These are phyloP conservation scores for Heterotilapia buettikoferi DNA, from an alignment of 2,113 vertebrate genomes.

Conservation along the genomic window DNA sequence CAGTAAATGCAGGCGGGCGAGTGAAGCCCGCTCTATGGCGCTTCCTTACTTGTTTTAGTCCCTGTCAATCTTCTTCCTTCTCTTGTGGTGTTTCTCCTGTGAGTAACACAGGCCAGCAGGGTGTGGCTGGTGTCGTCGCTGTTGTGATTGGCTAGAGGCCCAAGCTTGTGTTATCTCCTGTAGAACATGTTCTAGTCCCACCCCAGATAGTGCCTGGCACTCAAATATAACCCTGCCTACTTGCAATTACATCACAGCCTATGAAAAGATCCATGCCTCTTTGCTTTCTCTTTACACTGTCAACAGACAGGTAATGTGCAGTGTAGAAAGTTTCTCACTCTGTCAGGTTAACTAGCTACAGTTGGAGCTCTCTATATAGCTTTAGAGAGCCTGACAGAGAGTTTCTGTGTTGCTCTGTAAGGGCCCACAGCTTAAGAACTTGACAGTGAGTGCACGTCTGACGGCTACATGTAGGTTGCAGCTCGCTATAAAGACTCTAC, in stretches of 20 bases:
- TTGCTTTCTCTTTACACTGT: constrained; percentile 38
- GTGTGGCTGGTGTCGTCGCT: constrained; percentile 49
- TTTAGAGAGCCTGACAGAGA: background rate
- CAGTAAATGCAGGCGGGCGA: constrained; percentile 11
- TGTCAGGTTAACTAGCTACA: background rate
- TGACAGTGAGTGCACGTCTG: background rate
- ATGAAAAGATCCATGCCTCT: constrained; percentile 58
- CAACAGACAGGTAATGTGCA: constrained; percentile 54
- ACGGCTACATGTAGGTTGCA: background rate
- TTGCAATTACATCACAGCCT: constrained; percentile 69
- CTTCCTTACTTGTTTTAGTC: constrained; percentile 1
- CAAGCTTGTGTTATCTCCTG: constrained; percentile 77
- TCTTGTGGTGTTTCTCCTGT: background rate
- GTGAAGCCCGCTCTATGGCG: background rate
- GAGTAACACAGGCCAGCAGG: constrained; percentile 34
- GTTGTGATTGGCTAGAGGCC: constrained; percentile 68
- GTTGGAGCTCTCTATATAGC: background rate
- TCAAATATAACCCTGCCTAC: constrained; percentile 59
- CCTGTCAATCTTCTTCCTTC: constrained; percentile 41
- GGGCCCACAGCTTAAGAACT: background rate
- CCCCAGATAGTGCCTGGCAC: constrained; percentile 81
- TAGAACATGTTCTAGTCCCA: constrained; percentile 78
- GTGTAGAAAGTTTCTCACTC: background rate
- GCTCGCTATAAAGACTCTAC: background rate
- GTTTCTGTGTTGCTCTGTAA: background rate